Evolutionary conservation across 2,113 vertebrate genomes (phyloP).

Genomic region (Leptodactylus fuscus): DNA sequence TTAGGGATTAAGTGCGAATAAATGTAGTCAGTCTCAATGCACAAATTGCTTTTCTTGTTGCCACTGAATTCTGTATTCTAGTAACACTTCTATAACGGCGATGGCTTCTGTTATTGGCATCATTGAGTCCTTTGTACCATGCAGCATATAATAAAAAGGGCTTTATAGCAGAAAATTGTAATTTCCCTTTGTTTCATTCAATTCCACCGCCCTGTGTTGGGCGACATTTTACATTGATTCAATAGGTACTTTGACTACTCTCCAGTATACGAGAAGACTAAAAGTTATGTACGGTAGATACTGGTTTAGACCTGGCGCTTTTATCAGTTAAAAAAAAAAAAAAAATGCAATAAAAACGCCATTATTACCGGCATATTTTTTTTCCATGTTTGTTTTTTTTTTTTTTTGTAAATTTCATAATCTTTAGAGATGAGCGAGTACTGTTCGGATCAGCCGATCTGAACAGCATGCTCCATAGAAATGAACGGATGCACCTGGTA

Average conservation of each 20-base stretch:
- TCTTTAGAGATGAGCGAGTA: too few species aligned
- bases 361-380: too few species aligned
- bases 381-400: too few species aligned
- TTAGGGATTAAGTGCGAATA: constrained; percentile 9
- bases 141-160: not conserved
- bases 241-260: not conserved
- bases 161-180: not conserved
- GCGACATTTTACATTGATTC: not conserved
- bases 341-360: too few species aligned
- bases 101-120: not conserved
- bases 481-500: too few species aligned
- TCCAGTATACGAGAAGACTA: not conserved
- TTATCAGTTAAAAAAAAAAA: too few species aligned
- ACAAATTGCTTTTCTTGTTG: constrained; percentile 28
- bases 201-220: not conserved
- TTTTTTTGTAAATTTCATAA: too few species aligned
- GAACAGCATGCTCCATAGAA: too few species aligned
- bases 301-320: too few species aligned
- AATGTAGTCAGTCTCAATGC: not conserved
- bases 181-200: not conserved
- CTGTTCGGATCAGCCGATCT: too few species aligned
- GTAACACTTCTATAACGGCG: not conserved
- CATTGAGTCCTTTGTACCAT: not conserved
- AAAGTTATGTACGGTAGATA: too few species aligned
- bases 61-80: too few species aligned